Evolutionary conservation across 1,140 invertebrate species (phyloP).

Genomic region (Diabrotica undecimpunctata): DNA sequence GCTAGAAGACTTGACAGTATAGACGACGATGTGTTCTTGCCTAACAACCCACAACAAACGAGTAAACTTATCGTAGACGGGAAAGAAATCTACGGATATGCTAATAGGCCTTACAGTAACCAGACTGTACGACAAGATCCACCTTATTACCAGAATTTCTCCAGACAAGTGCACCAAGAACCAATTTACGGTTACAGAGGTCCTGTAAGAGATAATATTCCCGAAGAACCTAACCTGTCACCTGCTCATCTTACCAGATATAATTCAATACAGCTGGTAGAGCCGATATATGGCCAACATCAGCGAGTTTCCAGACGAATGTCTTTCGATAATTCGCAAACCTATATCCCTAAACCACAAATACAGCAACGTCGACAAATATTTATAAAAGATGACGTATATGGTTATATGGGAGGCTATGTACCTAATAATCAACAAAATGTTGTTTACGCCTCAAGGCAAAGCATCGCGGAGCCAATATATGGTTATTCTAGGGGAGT

Average conservation of each 20-base stretch:
- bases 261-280: slow-evolving; percentile 27
- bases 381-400: slow-evolving; percentile 31
- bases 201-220: too few relatives aligned
- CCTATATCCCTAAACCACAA: not conserved
- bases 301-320: slow-evolving; percentile 16
- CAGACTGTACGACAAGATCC: slow-evolving; percentile 14
- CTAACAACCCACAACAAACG: slow-evolving; percentile 12
- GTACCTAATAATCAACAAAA: slow-evolving; percentile 9
- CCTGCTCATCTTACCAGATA: slow-evolving; percentile 21
- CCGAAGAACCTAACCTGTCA: not conserved
- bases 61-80: slow-evolving; percentile 6
- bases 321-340: slow-evolving; percentile 19
- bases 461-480: slow-evolving; percentile 29
- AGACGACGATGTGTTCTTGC: slow-evolving; percentile 36
- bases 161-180: slow-evolving; percentile 14
- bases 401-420: slow-evolving; percentile 27
- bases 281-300: slow-evolving; percentile 24
- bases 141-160: not conserved
- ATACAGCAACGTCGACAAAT: slow-evolving; percentile 20
- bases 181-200: slow-evolving; percentile 25
- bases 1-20: slow-evolving; percentile 22
- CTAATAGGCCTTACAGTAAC: slow-evolving; percentile 16
- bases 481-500: slow-evolving; percentile 18
- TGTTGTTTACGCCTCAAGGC: slow-evolving; percentile 23
- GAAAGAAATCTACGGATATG: slow-evolving; percentile 12